These are phyloP conservation scores for Hofmannophila pseudospretella DNA, from an alignment of 2,888 invertebrate species.

Conservation along the genomic window DNA sequence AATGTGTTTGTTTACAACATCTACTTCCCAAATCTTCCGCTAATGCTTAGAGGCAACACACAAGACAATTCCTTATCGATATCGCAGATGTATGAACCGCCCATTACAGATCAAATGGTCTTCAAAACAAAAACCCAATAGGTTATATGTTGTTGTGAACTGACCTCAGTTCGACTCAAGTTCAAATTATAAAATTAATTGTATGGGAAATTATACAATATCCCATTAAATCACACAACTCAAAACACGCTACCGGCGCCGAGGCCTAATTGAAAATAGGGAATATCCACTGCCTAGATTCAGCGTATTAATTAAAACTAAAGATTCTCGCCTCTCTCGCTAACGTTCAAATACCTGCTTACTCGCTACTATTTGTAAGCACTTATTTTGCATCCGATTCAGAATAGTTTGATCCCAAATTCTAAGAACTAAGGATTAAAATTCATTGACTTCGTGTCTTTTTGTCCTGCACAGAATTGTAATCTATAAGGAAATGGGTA, in stretches of 20 bases:
- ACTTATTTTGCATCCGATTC: constrained; percentile 34
- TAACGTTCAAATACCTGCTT: constrained; percentile 58
- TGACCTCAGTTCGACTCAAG: constrained; percentile 33
- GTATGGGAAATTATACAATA: constrained; percentile 47
- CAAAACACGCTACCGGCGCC: constrained; percentile 69
- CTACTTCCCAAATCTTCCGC: no score
- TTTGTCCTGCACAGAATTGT: constrained; percentile 34
- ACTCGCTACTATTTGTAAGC: constrained; percentile 44
- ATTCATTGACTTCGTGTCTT: constrained; percentile 38
- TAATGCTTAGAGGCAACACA: no score
- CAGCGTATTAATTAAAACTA: constrained; percentile 72
- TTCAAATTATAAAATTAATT: constrained; percentile 46
- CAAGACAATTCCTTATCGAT: no score
- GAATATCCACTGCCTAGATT: constrained; percentile 55
- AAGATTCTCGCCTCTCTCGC: constrained; percentile 66
- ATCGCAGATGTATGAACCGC: no score
- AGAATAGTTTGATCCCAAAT: constrained; percentile 59
- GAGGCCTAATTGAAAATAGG: constrained; percentile 67
- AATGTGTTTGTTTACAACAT: no score
- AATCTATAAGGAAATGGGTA: constrained; percentile 43
- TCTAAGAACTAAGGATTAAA: constrained; percentile 52
- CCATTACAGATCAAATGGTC: no score
- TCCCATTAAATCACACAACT: constrained; percentile 60
- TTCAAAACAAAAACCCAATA: no score
- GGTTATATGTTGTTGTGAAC: no score